Base-by-base conservation (phyloP, 2,888 invertebrate genomes). In the Dexiosoma caninum region DNA sequence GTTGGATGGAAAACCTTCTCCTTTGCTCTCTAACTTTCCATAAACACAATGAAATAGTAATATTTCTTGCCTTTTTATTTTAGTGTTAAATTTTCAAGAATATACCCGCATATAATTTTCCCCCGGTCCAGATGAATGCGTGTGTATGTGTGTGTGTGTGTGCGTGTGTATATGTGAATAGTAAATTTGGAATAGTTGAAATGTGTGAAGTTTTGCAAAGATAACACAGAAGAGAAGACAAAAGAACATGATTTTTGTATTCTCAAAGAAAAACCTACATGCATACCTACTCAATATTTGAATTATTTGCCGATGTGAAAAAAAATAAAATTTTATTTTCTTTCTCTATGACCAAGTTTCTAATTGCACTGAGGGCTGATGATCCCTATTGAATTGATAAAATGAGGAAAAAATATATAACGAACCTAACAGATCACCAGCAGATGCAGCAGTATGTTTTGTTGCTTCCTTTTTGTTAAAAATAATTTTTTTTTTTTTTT, bases 341-440 rank as follows among this genome's bases (percentile, higher is more conserved):
- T 67, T 44, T 35, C 42, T 46, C n/a, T 21, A 23, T 53, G 51
- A 1, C 60, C 21, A 70, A 80, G 51, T 64, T 80, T 76, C 76
- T 76, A 81, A 81, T 81, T 81, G 71, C 62, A 67, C 46, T 71
- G 76, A n/a, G n/a, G 53, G 46, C 76, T 72, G 71, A 76, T 72
- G 71, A 81, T 76, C 80, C 59, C 80, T 67, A 72, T 81, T 81
- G 80, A 76, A 60, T 66, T 67, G 51, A 71, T 76, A 60, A 76
- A 64, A 64, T 9, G 14, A 12, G 1, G 12, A 19, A 55, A 16
- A 46, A 53, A 27, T 19, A 2, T 60, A 30, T 30, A 71, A 21
- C 16, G 40, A 71, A 71, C 16, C 19, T 16, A 37, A 42, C 14
- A 77, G 62, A 71, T 66, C 77, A 37, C 27, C 49, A 64, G 32